phyloP scores from a whole-genome alignment of 2,113 vertebrate species.

The Paraplagusia blochii region DNA sequence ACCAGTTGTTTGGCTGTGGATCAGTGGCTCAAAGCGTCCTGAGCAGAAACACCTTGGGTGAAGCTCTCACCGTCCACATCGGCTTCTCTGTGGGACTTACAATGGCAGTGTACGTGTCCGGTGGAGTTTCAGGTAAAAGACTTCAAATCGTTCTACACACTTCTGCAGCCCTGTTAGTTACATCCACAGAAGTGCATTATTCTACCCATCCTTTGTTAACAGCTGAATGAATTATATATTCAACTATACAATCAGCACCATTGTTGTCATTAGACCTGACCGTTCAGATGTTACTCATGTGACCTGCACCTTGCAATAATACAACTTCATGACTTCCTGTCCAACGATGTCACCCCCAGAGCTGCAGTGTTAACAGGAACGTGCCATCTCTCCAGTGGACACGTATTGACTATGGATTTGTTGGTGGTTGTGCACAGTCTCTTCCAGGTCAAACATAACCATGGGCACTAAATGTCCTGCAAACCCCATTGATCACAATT shows the following conservation, averaged over 20 bases:
- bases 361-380: slow-evolving; percentile 33
- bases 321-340: slow-evolving; percentile 33
- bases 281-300: slow-evolving; percentile 14
- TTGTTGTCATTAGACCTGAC: not conserved
- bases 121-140: slow-evolving; percentile 88
- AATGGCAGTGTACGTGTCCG: slow-evolving; percentile 83
- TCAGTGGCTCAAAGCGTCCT: slow-evolving; percentile 87
- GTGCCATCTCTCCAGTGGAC: slow-evolving; percentile 45
- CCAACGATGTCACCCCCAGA: slow-evolving; percentile 27
- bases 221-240: not conserved
- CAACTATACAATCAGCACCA: not conserved
- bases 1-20: slow-evolving; percentile 82
- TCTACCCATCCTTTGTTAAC: not conserved
- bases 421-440: slow-evolving; percentile 35
- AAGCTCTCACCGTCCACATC: slow-evolving; percentile 77
- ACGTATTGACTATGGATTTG: slow-evolving; percentile 62
- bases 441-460: slow-evolving; percentile 65
- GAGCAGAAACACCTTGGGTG: slow-evolving; percentile 81
- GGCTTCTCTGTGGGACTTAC: slow-evolving; percentile 87
- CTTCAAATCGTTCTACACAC: not conserved
- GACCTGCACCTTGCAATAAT: slow-evolving; percentile 22
- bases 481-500: slow-evolving; percentile 64
- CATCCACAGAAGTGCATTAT: not conserved
- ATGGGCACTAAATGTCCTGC: slow-evolving; percentile 63
- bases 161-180: not conserved